Conservation (phyloP, 2,113 vertebrate genomes). For the Brachirus orientalis region DNA sequence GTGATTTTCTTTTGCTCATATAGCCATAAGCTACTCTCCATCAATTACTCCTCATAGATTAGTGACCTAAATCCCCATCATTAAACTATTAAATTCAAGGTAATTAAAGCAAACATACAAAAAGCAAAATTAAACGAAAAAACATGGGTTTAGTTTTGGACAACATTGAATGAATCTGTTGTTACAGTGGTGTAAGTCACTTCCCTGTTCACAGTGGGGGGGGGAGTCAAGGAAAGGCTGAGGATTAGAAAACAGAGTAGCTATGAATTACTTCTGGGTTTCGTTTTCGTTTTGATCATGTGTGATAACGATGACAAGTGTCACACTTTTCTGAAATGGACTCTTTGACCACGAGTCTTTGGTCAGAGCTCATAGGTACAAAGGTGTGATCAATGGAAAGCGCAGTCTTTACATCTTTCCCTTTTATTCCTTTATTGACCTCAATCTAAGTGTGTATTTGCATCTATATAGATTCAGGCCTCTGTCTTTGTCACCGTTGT, state of each 20-base stretch:
- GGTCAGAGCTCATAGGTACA: conserved; percentile 17
- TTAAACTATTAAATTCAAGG: no score
- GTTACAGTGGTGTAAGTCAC: no score
- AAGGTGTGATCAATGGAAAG: conserved; percentile 33
- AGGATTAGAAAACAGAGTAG: conserved; percentile 31
- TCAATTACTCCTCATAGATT: no score
- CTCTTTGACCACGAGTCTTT: conserved; percentile 17
- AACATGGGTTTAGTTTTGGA: no score
- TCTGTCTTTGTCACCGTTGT: conserved; percentile 8
- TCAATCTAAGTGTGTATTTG: conserved; percentile 37
- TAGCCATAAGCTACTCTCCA: no score
- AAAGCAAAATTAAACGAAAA: no score
- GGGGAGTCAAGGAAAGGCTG: conserved; percentile 20
- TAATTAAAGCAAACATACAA: no score
- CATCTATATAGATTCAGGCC: conserved; percentile 21
- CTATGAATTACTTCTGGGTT: no score
- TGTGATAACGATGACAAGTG: conserved; percentile 41
- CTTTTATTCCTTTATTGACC: conserved; percentile 33
- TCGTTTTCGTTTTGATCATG: conserved; percentile 46
- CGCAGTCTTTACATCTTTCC: conserved; percentile 23
- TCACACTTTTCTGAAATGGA: conserved; percentile 36
- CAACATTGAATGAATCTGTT: no score
- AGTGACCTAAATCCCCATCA: no score
- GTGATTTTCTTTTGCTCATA: no score
- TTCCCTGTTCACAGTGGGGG: no score